Base-by-base conservation (phyloP, 2,888 invertebrate species). In the Ichneumon xanthorius region DNA sequence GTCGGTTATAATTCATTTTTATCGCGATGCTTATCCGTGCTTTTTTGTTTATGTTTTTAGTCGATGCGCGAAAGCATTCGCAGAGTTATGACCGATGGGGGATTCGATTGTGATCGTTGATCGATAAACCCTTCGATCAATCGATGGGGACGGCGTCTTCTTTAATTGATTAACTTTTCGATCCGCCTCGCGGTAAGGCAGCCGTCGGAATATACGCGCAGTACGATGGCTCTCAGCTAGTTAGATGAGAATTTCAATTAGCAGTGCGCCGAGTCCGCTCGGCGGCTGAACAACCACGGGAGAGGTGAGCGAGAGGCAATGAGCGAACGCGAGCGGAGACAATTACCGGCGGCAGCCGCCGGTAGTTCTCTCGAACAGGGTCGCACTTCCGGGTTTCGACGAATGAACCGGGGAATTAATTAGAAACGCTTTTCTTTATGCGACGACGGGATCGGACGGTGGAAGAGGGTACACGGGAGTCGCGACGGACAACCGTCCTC, bases 391-490 rank as follows among this genome's bases (percentile, higher is more conserved):
- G 90, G 90, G 87, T 90, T 89, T 90, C 90, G 89, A 90, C 90
- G 91, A 91, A 90, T 90, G 88, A 91, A 89, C 90, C 90, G 58
- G 88, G 87, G 86, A 89, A 92, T 91, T 91, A 91, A 92, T 91
- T 90, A 90, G 88, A 89, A 88, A 89, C 86, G 86, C 86, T 86
- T 87, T 88, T 87, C 87, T 84, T 88, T 82, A 65, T 37, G 55
- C 40, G 63, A 53, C 48, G 37, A 63, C 75, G 63, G 53, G 80
- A 76, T 71, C 75, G 63, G 45, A 30, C 26, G 30, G 19, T 16
- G 70, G 22, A 76, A 48, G n/a, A 63, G 63, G 53, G 76, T 53
- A 65, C 45, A n/a, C 63, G 26, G 48, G 48, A 63, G 45, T 53
- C 53, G 30, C 37, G 37, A 45, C 75, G 65, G 68, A n/a, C 40